phyloP scores from a whole-genome alignment of 2,888 invertebrate genomes.

The Melinaea marsaeus region DNA sequence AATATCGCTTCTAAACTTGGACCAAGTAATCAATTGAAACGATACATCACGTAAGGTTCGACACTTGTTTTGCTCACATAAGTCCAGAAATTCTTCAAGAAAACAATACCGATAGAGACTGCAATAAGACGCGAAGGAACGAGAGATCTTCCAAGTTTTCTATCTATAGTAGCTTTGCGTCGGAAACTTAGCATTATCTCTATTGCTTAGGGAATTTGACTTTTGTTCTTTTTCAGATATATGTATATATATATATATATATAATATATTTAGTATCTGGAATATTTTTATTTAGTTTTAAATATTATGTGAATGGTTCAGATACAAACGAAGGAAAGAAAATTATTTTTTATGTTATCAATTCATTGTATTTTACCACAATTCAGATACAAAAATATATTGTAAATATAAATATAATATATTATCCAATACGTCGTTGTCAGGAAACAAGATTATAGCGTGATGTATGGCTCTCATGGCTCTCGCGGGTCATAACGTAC shows the following conservation, averaged over 20 bases:
- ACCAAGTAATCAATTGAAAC: too few relatives aligned
- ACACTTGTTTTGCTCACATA: too few relatives aligned
- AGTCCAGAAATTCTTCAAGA: too few relatives aligned
- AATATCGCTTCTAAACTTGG: too few relatives aligned
- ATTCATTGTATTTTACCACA: too few relatives aligned
- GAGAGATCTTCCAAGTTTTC: conserved; percentile 13
- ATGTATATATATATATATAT: too few relatives aligned
- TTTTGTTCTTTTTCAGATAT: background rate
- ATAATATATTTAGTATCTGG: too few relatives aligned
- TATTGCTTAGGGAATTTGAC: conserved; percentile 10
- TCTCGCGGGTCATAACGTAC: conserved; percentile 46
- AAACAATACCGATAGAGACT: background rate
- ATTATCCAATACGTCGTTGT: conserved; percentile 52
- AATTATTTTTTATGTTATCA: too few relatives aligned
- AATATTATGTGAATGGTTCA: too few relatives aligned
- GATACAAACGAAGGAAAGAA: too few relatives aligned
- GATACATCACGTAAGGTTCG: too few relatives aligned
- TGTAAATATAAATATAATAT: conserved; percentile 48
- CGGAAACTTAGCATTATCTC: conserved; percentile 17
- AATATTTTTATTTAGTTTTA: too few relatives aligned
- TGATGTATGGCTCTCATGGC: conserved; percentile 61
- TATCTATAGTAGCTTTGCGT: conserved; percentile 13
- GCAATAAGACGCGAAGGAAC: conserved; percentile 10
- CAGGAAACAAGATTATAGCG: conserved; percentile 57
- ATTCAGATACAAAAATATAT: conserved; percentile 22